These are phyloP conservation scores for Latrodectus hesperus DNA, from an alignment of 2,888 invertebrate genomes.

Conservation along the genomic window DNA sequence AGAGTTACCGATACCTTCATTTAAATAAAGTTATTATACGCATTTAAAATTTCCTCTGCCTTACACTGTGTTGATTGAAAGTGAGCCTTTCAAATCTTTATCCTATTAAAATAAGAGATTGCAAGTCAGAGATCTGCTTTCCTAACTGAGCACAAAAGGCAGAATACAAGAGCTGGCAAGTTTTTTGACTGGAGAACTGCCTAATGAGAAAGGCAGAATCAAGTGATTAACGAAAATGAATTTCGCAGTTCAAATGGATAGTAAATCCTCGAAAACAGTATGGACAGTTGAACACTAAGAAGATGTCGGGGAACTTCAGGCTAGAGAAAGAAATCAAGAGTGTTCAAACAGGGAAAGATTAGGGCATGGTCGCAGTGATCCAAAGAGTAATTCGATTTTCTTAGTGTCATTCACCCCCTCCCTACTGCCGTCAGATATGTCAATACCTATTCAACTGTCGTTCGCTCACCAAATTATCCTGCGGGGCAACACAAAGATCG, in stretches of 20 bases:
- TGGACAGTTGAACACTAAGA: background rate
- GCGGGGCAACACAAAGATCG: slow-evolving; percentile 38
- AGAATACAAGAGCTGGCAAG: too few relatives aligned
- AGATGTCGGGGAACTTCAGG: slow-evolving; percentile 16
- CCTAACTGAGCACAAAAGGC: too few relatives aligned
- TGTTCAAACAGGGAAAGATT: slow-evolving; percentile 49
- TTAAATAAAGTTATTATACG: too few relatives aligned
- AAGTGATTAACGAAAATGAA: background rate
- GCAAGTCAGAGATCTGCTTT: too few relatives aligned
- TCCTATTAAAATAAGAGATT: too few relatives aligned
- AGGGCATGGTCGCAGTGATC: slow-evolving; percentile 39
- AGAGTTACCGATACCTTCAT: too few relatives aligned
- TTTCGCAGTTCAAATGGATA: background rate
- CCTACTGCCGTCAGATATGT: slow-evolving; percentile 26
- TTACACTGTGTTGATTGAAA: too few relatives aligned
- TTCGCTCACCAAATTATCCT: slow-evolving; percentile 17
- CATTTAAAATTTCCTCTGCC: too few relatives aligned
- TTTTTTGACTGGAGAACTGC: too few relatives aligned
- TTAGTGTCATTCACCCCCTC: slow-evolving; percentile 18
- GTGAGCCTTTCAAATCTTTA: too few relatives aligned
- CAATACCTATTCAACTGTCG: slow-evolving; percentile 40
- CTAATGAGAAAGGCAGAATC: background rate
- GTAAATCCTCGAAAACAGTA: background rate
- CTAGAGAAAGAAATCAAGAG: slow-evolving; percentile 50
- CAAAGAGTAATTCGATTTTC: slow-evolving; percentile 48